phyloP scores from a whole-genome alignment of 2,113 vertebrate species.

The Platycercus adscitus region DNA sequence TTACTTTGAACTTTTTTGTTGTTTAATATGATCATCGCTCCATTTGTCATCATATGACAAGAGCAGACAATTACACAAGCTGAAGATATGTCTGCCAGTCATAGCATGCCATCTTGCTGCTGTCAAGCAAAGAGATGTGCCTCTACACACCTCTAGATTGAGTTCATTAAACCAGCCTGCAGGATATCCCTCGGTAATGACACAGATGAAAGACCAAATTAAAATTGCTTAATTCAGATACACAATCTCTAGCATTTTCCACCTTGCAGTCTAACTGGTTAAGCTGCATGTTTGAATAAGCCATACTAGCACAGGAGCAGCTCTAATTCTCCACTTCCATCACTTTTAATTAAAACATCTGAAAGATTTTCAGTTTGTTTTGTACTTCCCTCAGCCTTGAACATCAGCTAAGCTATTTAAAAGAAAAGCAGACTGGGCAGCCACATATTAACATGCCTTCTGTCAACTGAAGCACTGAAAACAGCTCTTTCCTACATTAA shows the following conservation, averaged over 20 bases:
- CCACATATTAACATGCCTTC: slow-evolving; percentile 42
- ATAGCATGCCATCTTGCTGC: slow-evolving; percentile 64
- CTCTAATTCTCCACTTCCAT: slow-evolving; percentile 67
- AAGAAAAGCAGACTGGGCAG: slow-evolving; percentile 47
- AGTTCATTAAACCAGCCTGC: slow-evolving; percentile 66
- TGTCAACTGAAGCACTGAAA: slow-evolving; percentile 57
- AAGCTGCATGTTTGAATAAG: slow-evolving; percentile 60
- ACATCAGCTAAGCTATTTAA: slow-evolving; percentile 48
- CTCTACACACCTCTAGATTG: slow-evolving; percentile 55
- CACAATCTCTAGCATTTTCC: slow-evolving; percentile 56
- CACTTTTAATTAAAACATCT: slow-evolving; percentile 76
- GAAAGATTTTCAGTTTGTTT: slow-evolving; percentile 72
- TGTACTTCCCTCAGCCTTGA: slow-evolving; percentile 62
- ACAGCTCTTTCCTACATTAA: neutral
- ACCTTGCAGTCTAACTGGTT: slow-evolving; percentile 68
- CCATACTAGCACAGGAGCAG: slow-evolving; percentile 40
- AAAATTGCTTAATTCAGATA: slow-evolving; percentile 62
- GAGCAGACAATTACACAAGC: slow-evolving; percentile 55
- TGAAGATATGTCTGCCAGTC: slow-evolving; percentile 65
- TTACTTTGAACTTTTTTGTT: slow-evolving; percentile 71
- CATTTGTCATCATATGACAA: slow-evolving; percentile 56
- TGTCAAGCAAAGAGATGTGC: slow-evolving; percentile 62
- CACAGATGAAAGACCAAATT: slow-evolving; percentile 62
- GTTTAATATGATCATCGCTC: slow-evolving; percentile 66
- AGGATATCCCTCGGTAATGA: slow-evolving; percentile 54